Evolutionary conservation across 1,140 invertebrate genomes (phyloP).

Genomic region (Drosophila navojoa): DNA sequence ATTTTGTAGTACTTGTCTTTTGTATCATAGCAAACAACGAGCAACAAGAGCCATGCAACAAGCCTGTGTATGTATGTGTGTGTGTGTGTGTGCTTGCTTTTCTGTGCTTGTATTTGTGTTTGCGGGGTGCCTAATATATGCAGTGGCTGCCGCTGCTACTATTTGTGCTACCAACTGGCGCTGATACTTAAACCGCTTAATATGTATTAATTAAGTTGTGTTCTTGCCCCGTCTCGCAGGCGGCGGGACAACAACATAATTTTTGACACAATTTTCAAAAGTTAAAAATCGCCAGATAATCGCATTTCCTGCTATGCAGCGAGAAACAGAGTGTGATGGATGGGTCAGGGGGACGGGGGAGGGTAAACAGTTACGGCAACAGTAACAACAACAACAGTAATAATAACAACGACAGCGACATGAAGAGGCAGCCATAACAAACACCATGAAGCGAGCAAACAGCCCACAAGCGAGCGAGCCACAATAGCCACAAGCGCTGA

Average conservation of each 20-base stretch:
- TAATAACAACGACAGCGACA: conserved; percentile 38
- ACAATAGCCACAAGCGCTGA: conserved; percentile 73
- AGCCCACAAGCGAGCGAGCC: conserved; percentile 28
- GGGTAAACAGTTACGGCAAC: not conserved
- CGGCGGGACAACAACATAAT: conserved; percentile 64
- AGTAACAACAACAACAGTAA: conserved; percentile 13
- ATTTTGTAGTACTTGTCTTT: conserved; percentile 40
- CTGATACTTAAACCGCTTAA: conserved; percentile 48
- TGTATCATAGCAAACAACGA: conserved; percentile 38
- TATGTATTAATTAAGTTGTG: conserved; percentile 76
- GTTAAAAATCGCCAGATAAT: conserved; percentile 70
- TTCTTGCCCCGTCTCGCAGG: not conserved
- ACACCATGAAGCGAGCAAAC: conserved; percentile 56
- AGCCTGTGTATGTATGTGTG: conserved; percentile 3
- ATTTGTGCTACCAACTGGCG: conserved; percentile 36
- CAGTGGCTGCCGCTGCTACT: conserved; percentile 34
- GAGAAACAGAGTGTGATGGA: not conserved
- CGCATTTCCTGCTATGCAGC: conserved; percentile 33
- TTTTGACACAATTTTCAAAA: conserved; percentile 75
- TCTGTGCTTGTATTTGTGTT: conserved; percentile 18
- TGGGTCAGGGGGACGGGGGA: too few species aligned
- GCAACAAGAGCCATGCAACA: conserved; percentile 7
- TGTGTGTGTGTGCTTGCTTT: conserved; percentile 13
- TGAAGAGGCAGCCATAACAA: conserved; percentile 62
- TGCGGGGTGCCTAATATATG: conserved; percentile 43